Percentiles rank a stretch among this genome's conserved stretches.
Conservation (phyloP, 2,888 invertebrate genomes). For the Drosophila ezoana region DNA sequence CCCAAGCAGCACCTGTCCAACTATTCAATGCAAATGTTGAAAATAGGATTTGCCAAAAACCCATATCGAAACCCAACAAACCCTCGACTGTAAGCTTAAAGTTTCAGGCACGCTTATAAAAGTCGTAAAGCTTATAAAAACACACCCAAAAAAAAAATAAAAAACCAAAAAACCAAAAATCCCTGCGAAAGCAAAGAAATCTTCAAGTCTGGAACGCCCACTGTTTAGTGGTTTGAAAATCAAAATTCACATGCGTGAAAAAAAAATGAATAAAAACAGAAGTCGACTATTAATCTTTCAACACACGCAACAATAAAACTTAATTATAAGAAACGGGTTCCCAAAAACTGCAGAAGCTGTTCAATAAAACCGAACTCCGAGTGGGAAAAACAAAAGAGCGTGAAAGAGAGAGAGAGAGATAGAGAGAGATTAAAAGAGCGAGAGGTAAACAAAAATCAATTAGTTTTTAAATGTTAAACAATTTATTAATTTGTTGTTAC, state of each 20-base stretch:
- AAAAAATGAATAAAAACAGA: slow-evolving; percentile 69
- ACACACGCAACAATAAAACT: slow-evolving; percentile 78
- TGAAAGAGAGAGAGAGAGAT: slow-evolving; percentile 11
- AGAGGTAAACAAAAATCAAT: slow-evolving; percentile 69
- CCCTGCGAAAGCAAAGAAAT: slow-evolving; percentile 27
- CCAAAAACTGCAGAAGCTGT: slow-evolving; percentile 12
- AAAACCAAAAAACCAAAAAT: neutral
- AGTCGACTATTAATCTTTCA: slow-evolving; percentile 80
- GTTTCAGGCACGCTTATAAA: slow-evolving; percentile 48
- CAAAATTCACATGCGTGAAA: slow-evolving; percentile 67
- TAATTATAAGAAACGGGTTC: slow-evolving; percentile 70
- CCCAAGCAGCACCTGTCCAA: slow-evolving; percentile 3
- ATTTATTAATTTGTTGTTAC: slow-evolving; percentile 79
- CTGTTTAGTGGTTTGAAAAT: slow-evolving; percentile 61
- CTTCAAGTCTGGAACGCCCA: slow-evolving; percentile 61
- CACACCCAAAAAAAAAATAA: slow-evolving; percentile 49
- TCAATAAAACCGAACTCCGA: slow-evolving; percentile 36
- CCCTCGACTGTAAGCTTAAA: slow-evolving; percentile 1
- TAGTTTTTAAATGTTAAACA: slow-evolving; percentile 80
- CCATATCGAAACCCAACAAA: slow-evolving; percentile 8
- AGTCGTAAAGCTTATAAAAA: slow-evolving; percentile 23
- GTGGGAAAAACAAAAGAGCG: slow-evolving; percentile 21
- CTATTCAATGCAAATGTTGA: slow-evolving; percentile 44
- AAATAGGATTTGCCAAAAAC: slow-evolving; percentile 43
- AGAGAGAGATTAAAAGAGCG: slow-evolving; percentile 18